Evolutionary conservation across 2,888 invertebrate species (phyloP), one percentile per base, ranked within the genome.

Genomic region (Adelognathus sp.): DNA sequence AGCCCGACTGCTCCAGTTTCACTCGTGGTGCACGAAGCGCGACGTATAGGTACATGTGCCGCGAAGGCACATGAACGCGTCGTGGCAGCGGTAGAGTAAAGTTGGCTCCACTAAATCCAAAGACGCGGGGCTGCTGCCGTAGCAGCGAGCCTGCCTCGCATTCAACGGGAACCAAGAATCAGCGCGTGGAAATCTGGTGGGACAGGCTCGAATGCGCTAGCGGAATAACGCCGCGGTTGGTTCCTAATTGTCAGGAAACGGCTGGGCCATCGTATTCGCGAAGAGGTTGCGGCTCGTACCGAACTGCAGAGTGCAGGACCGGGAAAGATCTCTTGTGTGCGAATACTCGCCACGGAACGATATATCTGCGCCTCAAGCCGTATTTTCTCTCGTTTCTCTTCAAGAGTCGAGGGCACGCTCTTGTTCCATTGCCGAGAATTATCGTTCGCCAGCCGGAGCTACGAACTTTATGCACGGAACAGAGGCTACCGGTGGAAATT

Each of bases 61-160:
- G 69, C 70, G 67, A 56, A 71, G 79, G 63, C 36, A 77, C 78
- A 72, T 75, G 52, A 80, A 81, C 82, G 70, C 73, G 77, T 58
- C 72, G 76, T 70, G 61, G 80, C 73, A 66, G 41, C 61, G 58
- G 39, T 58, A n/a, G n/a, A 52, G 63, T 56, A 75, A 80, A 80
- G 75, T 79, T 80, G 72, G 77, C 75, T 83, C 66, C 60, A 71
- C 77, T 79, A 75, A 78, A 82, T 80, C 63, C 71, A 70, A 80
- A 76, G 80, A 81, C 76, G 76, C n/a, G n/a, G n/a, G n/a, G n/a
- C n/a, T n/a, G n/a, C n/a, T n/a, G n/a, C n/a, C n/a, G n/a, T 66
- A 50, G 58, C 70, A 54, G 29, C 67, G 29, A 60, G 56, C 63
- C 33, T 61, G n/a, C 66, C 39, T 21, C 41, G 66, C 60, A 67